Evolutionary conservation across 2,888 invertebrate genomes (phyloP).

Genomic region (Branchipolynoe longqiensis): DNA sequence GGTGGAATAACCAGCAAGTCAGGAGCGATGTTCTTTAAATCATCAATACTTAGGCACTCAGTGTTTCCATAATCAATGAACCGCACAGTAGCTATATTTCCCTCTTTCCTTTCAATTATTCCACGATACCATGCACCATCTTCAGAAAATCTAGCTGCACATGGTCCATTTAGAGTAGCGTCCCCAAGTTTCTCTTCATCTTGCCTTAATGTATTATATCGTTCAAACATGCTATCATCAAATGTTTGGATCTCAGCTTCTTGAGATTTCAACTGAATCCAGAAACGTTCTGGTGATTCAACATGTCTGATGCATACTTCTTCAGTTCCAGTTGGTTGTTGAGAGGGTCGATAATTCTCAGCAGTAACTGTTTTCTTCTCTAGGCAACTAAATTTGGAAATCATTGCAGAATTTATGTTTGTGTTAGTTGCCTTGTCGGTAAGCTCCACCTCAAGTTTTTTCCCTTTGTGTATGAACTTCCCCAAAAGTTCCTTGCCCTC

Average conservation of each 20-base stretch:
- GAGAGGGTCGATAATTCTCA: not conserved
- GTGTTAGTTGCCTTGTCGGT: constrained; percentile 4
- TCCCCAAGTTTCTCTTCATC: not conserved
- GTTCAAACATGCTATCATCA: not conserved
- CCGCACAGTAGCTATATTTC: not conserved
- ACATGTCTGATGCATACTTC: constrained; percentile 41
- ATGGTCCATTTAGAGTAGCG: not conserved
- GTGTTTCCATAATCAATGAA: constrained; percentile 40
- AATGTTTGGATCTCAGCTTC: not conserved
- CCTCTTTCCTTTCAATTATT: not conserved
- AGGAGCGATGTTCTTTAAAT: constrained; percentile 69
- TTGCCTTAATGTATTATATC: not conserved
- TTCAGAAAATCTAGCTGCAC: constrained; percentile 31
- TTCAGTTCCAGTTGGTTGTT: not conserved
- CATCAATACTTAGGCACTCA: constrained; percentile 58
- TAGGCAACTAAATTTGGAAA: not conserved
- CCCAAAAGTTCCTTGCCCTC: not conserved
- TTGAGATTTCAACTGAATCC: constrained; percentile 11
- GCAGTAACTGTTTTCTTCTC: not conserved
- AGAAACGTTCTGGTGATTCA: constrained; percentile 22
- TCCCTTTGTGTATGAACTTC: not conserved
- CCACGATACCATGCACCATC: constrained; percentile 39
- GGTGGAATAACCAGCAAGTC: constrained; percentile 70
- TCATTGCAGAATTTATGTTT: constrained; percentile 21
- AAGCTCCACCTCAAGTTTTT: not conserved